These are phyloP conservation scores for Latrodectus elegans DNA, from an alignment of 2,888 invertebrate species.

Conservation along the genomic window DNA sequence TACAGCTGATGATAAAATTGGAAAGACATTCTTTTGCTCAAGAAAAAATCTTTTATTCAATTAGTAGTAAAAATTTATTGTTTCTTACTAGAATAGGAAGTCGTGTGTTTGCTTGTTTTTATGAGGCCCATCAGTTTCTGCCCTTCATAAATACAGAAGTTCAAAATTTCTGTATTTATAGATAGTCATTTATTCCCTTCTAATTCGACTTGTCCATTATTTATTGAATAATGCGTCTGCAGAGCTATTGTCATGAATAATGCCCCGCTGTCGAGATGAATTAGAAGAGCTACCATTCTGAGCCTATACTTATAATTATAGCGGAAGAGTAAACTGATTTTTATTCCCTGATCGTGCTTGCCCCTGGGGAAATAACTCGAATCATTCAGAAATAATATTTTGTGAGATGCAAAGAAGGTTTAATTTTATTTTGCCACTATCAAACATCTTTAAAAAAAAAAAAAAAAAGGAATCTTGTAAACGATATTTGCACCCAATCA, in stretches of 20 bases:
- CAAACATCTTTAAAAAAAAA: constrained; percentile 1
- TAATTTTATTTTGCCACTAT: not conserved
- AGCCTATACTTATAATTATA: constrained; percentile 55
- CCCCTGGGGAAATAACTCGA: constrained; percentile 20
- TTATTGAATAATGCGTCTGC: constrained; percentile 38
- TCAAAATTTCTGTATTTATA: too few relatives aligned
- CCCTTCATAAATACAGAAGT: too few relatives aligned
- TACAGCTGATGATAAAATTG: too few relatives aligned
- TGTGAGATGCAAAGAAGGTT: constrained; percentile 22
- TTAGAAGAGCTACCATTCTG: constrained; percentile 38
- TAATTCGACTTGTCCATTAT: constrained; percentile 13
- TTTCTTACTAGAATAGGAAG: too few relatives aligned
- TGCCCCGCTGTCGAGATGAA: constrained; percentile 25
- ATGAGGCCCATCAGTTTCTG: too few relatives aligned
- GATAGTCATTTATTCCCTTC: not conserved
- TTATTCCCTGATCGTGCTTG: constrained; percentile 46
- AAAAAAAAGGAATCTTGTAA: constrained; percentile 16
- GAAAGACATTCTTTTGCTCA: too few relatives aligned
- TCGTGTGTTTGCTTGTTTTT: too few relatives aligned
- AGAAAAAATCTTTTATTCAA: too few relatives aligned
- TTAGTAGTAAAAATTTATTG: too few relatives aligned
- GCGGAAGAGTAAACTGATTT: constrained; percentile 23
- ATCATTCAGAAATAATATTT: constrained; percentile 41
- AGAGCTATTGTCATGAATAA: not conserved
- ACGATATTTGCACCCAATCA: constrained; percentile 26